phyloP scores from a whole-genome alignment of 2,888 invertebrate species.

The Ormyrus pomaceus region DNA sequence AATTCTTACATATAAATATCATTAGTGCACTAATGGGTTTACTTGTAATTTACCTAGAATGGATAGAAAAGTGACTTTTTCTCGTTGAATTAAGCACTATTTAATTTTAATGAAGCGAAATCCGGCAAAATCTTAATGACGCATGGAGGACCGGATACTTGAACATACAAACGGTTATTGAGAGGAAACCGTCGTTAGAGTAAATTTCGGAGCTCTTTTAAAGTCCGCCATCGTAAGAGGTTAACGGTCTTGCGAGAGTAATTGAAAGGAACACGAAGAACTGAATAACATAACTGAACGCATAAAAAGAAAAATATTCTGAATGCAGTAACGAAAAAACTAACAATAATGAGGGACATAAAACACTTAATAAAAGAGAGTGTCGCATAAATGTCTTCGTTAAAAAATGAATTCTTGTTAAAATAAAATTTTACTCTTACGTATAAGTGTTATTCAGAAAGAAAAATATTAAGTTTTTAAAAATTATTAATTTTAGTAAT shows the following conservation, averaged over 20 bases:
- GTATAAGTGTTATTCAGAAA: too few species aligned
- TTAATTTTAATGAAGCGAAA: constrained; percentile 11
- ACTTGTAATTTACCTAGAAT: too few species aligned
- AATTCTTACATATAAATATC: too few species aligned
- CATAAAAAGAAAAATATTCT: neutral
- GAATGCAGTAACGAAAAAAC: neutral
- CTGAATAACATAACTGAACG: neutral
- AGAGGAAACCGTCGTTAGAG: constrained; percentile 15
- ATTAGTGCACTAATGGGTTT: too few species aligned
- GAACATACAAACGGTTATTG: neutral
- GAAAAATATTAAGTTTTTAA: too few species aligned
- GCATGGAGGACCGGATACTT: constrained; percentile 11
- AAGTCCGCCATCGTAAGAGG: neutral
- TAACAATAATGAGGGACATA: neutral
- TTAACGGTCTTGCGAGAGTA: constrained; percentile 13
- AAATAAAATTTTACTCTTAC: neutral
- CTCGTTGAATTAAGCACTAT: neutral
- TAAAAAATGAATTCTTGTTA: neutral
- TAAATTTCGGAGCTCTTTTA: constrained; percentile 13
- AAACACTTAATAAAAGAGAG: neutral
- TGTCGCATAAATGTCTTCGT: neutral
- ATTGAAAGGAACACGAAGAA: constrained; percentile 6
- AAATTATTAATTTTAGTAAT: too few species aligned
- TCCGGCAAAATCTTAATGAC: neutral
- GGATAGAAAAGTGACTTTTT: too few species aligned